These are phyloP conservation scores for Pseudochirops corinnae DNA, from an alignment of 2,797 vertebrate genomes.

Conservation along the genomic window DNA sequence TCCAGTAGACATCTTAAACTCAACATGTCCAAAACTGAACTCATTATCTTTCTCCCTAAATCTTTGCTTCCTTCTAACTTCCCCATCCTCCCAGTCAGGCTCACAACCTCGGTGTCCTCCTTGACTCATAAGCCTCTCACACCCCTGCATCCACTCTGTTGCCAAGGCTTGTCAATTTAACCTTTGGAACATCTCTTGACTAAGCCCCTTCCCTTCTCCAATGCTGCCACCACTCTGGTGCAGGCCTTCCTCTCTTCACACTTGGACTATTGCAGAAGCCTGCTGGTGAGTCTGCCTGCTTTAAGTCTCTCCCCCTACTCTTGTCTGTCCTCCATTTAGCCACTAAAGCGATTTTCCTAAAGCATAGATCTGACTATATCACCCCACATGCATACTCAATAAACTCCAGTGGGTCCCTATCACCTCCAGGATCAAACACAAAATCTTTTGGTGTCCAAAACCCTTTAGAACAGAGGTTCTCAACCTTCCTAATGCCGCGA, in stretches of 20 bases:
- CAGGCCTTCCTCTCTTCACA: not conserved
- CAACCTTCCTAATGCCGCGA: no score
- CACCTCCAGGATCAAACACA: not conserved
- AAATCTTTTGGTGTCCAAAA: not conserved
- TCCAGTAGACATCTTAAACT: not conserved
- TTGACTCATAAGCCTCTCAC: not conserved
- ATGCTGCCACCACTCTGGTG: not conserved
- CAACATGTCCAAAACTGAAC: not conserved
- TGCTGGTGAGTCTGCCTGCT: not conserved
- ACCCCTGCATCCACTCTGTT: not conserved
- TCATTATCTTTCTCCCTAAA: not conserved
- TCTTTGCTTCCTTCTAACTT: not conserved
- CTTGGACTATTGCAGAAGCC: not conserved
- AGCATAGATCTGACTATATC: not conserved
- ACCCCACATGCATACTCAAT: not conserved
- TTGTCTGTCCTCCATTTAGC: not conserved
- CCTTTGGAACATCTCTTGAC: not conserved
- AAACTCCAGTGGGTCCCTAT: not conserved
- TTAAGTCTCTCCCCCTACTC: not conserved
- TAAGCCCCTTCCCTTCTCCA: not conserved
- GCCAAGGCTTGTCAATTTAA: not conserved
- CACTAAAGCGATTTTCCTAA: not conserved
- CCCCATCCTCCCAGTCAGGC: not conserved
- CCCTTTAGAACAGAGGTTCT: not conserved
- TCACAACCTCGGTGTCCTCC: not conserved